Conservation (phyloP, 2,888 invertebrate genomes). For the Stramonita haemastoma region DNA sequence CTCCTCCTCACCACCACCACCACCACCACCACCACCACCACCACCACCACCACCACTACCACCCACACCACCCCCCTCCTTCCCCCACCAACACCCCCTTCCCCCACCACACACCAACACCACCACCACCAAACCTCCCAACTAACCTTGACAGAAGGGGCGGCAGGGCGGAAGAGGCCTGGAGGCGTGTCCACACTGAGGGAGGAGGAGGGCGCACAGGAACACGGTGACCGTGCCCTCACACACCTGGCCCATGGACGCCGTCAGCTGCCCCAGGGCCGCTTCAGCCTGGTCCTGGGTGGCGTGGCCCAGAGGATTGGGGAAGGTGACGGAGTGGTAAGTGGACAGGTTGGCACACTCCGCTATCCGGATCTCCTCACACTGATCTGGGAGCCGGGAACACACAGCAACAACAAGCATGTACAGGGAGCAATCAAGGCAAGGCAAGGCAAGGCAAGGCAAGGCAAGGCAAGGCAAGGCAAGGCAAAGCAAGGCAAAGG, state of each 20-base stretch:
- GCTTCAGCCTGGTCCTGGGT: constrained; percentile 45
- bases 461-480: no score
- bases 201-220: constrained; percentile 61
- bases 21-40: background rate
- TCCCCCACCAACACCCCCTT: background rate
- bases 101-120: background rate
- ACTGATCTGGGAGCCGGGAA: constrained; percentile 51
- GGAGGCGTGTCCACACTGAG: constrained; percentile 56
- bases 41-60: background rate
- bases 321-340: constrained; percentile 53
- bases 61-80: background rate
- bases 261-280: constrained; percentile 27
- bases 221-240: constrained; percentile 56
- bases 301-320: constrained; percentile 61
- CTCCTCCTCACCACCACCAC: no score
- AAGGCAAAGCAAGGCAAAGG: no score
- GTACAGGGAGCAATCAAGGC: no score
- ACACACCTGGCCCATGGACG: constrained; percentile 45
- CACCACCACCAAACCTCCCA: background rate
- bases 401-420: background rate
- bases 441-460: no score
- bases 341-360: constrained; percentile 56
- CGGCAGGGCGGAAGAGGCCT: constrained; percentile 60
- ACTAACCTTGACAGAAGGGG: constrained; percentile 60
- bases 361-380: constrained; percentile 53